phyloP scores from a whole-genome alignment of 2,797 vertebrate species.

The Aeoliscus strigatus region DNA sequence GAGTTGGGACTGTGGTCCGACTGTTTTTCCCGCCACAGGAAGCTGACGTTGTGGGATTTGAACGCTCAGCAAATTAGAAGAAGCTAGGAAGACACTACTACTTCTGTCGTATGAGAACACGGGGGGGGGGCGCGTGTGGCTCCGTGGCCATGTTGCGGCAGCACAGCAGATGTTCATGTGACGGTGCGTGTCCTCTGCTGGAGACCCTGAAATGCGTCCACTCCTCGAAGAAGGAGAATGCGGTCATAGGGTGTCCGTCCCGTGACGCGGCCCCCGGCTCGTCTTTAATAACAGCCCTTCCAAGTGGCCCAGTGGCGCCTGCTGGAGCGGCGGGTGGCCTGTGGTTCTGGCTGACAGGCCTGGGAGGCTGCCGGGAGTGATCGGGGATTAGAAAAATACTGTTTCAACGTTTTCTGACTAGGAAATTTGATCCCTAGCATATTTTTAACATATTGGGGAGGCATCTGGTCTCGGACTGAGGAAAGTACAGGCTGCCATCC shows the following conservation, averaged over 20 bases:
- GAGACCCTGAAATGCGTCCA: constrained; percentile 35
- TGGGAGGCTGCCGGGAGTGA: constrained; percentile 35
- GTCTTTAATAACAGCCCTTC: constrained; percentile 55
- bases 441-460: constrained; percentile 11
- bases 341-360: constrained; percentile 54
- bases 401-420: constrained; percentile 34
- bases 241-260: too few species aligned
- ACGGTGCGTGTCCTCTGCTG: constrained; percentile 24
- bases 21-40: constrained; percentile 55
- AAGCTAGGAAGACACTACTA: constrained; percentile 50
- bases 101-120: constrained; percentile 59
- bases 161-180: constrained; percentile 22
- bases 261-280: constrained; percentile 6
- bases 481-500: constrained; percentile 4
- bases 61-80: constrained; percentile 59
- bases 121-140: constrained; percentile 13
- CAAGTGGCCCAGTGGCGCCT: constrained; percentile 57
- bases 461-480: constrained; percentile 12
- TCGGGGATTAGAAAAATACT: constrained; percentile 49
- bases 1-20: constrained; percentile 29
- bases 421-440: constrained; percentile 25
- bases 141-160: too few species aligned
- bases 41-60: constrained; percentile 40
- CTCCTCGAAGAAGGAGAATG: too few species aligned
- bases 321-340: constrained; percentile 49